Evolutionary conservation across 2,888 invertebrate species (phyloP), one percentile per base, ranked within the genome.

Genomic region (Meteorus colon): DNA sequence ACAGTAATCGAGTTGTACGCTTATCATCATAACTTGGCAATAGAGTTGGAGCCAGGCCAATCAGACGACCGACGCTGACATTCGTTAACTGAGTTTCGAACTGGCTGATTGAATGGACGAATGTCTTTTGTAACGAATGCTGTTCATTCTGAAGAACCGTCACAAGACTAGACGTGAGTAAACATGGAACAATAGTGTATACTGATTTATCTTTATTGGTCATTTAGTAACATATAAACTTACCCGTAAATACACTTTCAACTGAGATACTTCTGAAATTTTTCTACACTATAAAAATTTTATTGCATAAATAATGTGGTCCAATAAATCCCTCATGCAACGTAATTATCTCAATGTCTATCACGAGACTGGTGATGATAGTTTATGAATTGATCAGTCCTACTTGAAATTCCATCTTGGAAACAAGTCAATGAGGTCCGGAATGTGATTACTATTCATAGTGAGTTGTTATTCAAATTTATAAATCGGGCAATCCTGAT

Each of bases 71-170:
- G 55, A 55, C 55, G 19, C 55, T 55, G 55, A 19, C 55, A 55
- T 55, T 55, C 55, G 55, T 55, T 8, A 55, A 55, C 19, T 55
- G 55, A 19, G 55, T 55, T 55, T 55, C 55, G 55, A 55, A 55
- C 55, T 55, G 55, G 19, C 19, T 55, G 55, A 55, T 8, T 55
- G 19, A 55, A 55, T 55, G 55, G n/a, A 19, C 10, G 19, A 55
- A 48, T 48, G 48, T 19, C 19, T 19, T 55, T 19, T 55, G 55
- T 19, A 6, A 19, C 19, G 19, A 19, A 55, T 55, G 55, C 55
- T 55, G 19, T 55, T 19, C n/a, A 55, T 55, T 55, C n/a, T n/a
- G 19, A 8, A 55, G n/a, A 55, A 19, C n/a, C n/a, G n/a, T 10
- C 19, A 24, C 8, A 19, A 55, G 19, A 19, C 5, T 19, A 6